These are phyloP conservation scores for Cottoperca gobio DNA, from an alignment of 2,797 vertebrate species.

Conservation along the genomic window DNA sequence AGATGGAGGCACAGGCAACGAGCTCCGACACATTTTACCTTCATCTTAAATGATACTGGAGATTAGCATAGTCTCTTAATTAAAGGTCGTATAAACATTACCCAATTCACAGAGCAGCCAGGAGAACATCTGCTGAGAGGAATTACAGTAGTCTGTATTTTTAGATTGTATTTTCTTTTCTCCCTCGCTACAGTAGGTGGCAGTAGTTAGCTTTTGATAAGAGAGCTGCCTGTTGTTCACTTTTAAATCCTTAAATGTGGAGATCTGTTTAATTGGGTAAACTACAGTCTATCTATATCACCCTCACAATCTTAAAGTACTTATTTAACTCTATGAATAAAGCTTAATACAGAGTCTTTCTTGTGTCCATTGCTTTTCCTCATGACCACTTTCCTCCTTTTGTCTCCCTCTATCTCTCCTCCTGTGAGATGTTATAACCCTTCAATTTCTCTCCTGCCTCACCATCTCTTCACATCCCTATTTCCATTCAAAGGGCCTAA, in stretches of 20 bases:
- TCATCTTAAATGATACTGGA: conserved; percentile 60
- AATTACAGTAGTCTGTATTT: conserved; percentile 60
- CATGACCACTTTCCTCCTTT: conserved; percentile 60
- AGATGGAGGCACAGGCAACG: conserved; percentile 44
- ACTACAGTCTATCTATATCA: conserved; percentile 42
- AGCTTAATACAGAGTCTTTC: conserved; percentile 50
- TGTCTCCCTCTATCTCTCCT: conserved; percentile 51
- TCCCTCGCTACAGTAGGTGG: conserved; percentile 77
- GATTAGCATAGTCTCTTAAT: conserved; percentile 79
- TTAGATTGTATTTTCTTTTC: conserved; percentile 54
- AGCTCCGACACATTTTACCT: conserved; percentile 59
- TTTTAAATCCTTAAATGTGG: conserved; percentile 44
- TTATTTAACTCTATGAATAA: conserved; percentile 60
- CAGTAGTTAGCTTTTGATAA: conserved; percentile 77
- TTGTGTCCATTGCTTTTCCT: conserved; percentile 49
- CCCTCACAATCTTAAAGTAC: conserved; percentile 48
- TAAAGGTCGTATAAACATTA: conserved; percentile 77
- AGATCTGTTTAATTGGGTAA: conserved; percentile 43
- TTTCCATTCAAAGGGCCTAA: conserved; percentile 75
- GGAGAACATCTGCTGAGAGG: conserved; percentile 80
- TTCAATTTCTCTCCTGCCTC: conserved; percentile 62
- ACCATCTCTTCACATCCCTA: conserved; percentile 67
- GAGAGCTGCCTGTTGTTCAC: conserved; percentile 20
- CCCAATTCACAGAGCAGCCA: conserved; percentile 80
- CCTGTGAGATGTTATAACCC: conserved; percentile 65